Base-by-base conservation (phyloP, 2,113 vertebrate species). In the Pteronura brasiliensis region DNA sequence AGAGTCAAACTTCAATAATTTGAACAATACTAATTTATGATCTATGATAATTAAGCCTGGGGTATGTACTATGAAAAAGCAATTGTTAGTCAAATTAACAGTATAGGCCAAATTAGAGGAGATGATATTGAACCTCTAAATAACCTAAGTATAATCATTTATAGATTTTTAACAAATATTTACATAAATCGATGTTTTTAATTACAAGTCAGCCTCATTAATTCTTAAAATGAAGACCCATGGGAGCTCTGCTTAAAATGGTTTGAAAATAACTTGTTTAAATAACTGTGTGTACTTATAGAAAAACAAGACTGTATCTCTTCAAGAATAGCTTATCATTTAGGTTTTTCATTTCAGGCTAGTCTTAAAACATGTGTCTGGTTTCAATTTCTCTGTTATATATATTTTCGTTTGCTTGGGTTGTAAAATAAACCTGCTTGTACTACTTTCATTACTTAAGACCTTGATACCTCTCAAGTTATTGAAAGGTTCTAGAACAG, bases 21-120 rank as follows among this genome's bases (percentile, higher is more conserved):
- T 91, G 27, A 20, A 34, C 87, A 84, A 47, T 2, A 88, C 10
- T 39, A 61, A 95, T 63, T 95, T 93, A 49, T 52, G 83, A 81
- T 39, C 74, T 65, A 44, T 67, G 69, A 81, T 67, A 76, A 85
- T 63, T 85, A 93, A 91, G 83, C 31, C 27, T 84, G 15, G 12
- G 12, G 20, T 76, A n/a, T 36, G 10, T 86, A 47, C 10, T 63
- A 59, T 49, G 15, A 83, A 74, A 97, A 83, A 36, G 31, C 47
- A 25, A 93, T 81, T 86, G 15, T 21, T 89, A 85, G 92, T 91
- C n/a, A 96, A 96, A 77, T 95, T 93, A 89, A 92, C 63, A 49
- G 4, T 83, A 27, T 90, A 82, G 65, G 77, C 12, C 79, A 94
- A 90, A 83, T 25, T 81, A 90, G 10, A 31, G 1, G 17, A 59